Evolutionary conservation across 1,140 invertebrate genomes (phyloP).

Genomic region (Colletes gigas): DNA sequence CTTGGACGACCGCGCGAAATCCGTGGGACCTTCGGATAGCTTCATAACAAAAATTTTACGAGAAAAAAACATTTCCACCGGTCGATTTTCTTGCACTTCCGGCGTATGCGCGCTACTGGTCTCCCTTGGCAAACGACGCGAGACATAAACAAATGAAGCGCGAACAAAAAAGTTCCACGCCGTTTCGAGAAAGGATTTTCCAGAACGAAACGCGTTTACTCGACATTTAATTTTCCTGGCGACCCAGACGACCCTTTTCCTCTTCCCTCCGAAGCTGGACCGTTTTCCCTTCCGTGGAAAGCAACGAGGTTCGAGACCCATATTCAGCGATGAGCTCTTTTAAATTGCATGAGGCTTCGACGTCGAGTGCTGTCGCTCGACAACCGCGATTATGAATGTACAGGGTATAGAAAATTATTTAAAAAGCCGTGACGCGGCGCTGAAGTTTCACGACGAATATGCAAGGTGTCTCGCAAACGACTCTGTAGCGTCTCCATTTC

Average conservation of each 20-base stretch:
- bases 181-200: slow-evolving; percentile 24
- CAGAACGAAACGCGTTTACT: slow-evolving; percentile 31
- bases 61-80: slow-evolving; percentile 1
- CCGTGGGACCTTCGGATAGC: neutral
- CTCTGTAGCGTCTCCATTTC: too few relatives aligned
- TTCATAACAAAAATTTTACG: slow-evolving; percentile 16
- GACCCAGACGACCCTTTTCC: neutral
- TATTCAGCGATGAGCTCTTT: slow-evolving; percentile 1
- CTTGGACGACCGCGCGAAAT: neutral
- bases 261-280: neutral
- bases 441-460: too few relatives aligned
- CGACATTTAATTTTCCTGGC: slow-evolving; percentile 51
- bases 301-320: neutral
- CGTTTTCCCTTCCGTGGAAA: slow-evolving; percentile 4
- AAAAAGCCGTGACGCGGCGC: too few relatives aligned
- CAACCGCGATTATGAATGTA: neutral
- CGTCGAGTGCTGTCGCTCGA: neutral
- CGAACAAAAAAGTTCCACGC: neutral
- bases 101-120: neutral
- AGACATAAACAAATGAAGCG: slow-evolving; percentile 32
- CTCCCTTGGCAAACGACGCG: neutral
- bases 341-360: neutral
- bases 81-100: slow-evolving; percentile 10
- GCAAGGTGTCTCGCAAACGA: too few relatives aligned
- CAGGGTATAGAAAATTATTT: neutral